Evolutionary conservation across 92 coral and sea anemone species (phyloP).

Genomic region (Galaxea fascicularis): DNA sequence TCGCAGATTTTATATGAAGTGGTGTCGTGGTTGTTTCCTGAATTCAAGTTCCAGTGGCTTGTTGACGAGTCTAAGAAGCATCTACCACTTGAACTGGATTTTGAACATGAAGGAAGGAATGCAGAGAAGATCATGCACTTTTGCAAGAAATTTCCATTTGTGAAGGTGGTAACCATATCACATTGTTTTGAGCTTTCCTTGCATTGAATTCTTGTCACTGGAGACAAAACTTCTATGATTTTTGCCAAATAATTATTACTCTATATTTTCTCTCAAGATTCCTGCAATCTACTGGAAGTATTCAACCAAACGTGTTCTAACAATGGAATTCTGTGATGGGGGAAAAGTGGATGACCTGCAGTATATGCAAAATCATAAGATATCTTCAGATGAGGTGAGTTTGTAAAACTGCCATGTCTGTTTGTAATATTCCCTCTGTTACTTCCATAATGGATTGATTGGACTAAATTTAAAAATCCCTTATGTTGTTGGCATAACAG

Average conservation of each 20-base stretch:
- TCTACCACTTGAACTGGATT: conserved; percentile 95
- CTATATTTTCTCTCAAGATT: conserved; percentile 58
- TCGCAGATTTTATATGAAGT: conserved; percentile 80
- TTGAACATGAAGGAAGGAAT: conserved; percentile 90
- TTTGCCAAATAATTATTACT: not conserved
- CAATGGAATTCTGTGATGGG: conserved; percentile 98
- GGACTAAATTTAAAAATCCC: too few species aligned
- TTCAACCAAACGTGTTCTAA: conserved; percentile 85
- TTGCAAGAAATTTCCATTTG: conserved; percentile 76
- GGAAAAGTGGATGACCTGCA: conserved; percentile 95
- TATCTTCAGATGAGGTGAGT: conserved; percentile 91
- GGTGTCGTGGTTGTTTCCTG: conserved; percentile 93
- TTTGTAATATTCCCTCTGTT: not conserved
- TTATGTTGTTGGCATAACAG: too few species aligned
- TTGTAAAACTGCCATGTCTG: not conserved
- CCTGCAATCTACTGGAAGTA: conserved; percentile 89
- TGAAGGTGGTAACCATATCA: conserved; percentile 69
- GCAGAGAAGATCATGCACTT: conserved; percentile 85
- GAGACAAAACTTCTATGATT: not conserved
- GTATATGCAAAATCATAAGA: conserved; percentile 78
- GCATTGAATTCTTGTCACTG: too few species aligned
- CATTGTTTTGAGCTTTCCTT: too few species aligned
- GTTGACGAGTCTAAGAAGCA: conserved; percentile 96
- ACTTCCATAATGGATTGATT: not conserved
- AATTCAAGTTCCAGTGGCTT: conserved; percentile 93